Base-by-base conservation (phyloP, 2,888 invertebrate genomes). In the Melanostoma scalare region DNA sequence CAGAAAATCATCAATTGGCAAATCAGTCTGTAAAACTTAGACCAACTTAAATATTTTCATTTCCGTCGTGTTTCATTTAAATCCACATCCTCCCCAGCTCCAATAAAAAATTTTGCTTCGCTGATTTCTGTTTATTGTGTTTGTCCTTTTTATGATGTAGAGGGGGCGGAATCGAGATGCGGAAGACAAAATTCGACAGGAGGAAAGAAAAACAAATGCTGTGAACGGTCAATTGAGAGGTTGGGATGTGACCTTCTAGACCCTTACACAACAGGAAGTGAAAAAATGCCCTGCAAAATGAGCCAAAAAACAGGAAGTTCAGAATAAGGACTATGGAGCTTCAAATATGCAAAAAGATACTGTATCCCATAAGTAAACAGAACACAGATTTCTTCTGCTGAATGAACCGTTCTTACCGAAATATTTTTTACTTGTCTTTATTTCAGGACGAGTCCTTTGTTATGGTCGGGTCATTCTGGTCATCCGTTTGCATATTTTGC, bases 391-490 rank as follows among this genome's bases (percentile, higher is more conserved):
- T 63, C 61, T 56, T 56, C 20, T 74, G 73, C 63, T 73, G 77
- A 69, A 52, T 82, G 36, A 65, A 63, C 63, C 56, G 42, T 76
- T 81, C 72, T 68, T 65, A 58, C 65, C 38, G 35, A 8, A 55
- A 40, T 31, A 60, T 55, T 71, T 60, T 60, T 20, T n/a, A 50
- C 30, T 46, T 30, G 10, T 44, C 56, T 46, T 35, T 40, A 79
- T 73, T 79, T 61, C 36, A 68, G 20, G 50, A 68, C 20, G 46
- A n/a, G 44, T 44, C 53, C 61, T 73, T 78, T 82, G 75, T 74
- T 77, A 82, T 50, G 56, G 63, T 73, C 38, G 38, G 50, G 44
- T 67, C 63, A 63, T 38, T 50, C 38, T 50, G 38, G 38, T 63
- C 36, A 20, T 20, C 20, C 20, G 6, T 63, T 50, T 30, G 30